Conservation (phyloP, 1,140 invertebrate species). For the Drosophila kohkoa region DNA sequence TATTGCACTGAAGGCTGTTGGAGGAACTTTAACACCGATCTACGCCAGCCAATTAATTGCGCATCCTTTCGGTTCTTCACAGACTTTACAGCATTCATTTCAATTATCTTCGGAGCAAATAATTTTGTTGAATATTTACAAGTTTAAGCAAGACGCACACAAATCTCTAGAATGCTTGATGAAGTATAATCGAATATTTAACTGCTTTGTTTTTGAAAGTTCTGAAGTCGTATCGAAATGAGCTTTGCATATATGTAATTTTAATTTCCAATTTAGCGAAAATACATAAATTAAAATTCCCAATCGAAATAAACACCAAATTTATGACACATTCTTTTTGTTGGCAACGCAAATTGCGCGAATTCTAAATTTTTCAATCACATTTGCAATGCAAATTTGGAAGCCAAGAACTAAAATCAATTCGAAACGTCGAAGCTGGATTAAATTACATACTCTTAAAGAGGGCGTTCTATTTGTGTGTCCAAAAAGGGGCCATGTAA, state of each 20-base stretch:
- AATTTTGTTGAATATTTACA: neutral
- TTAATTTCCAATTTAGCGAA: slow-evolving; percentile 22
- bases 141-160: slow-evolving; percentile 5
- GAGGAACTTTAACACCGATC: slow-evolving; percentile 37
- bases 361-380: slow-evolving; percentile 39
- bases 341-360: slow-evolving; percentile 17
- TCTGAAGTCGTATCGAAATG: slow-evolving; percentile 18
- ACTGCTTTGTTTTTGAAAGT: slow-evolving; percentile 29
- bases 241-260: slow-evolving; percentile 23
- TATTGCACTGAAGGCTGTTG: slow-evolving; percentile 32
- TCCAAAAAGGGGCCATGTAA: too few species aligned
- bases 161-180: slow-evolving; percentile 8
- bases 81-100: slow-evolving; percentile 5
- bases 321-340: slow-evolving; percentile 53
- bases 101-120: neutral
- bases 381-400: slow-evolving; percentile 70
- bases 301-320: slow-evolving; percentile 32
- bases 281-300: slow-evolving; percentile 41
- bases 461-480: neutral
- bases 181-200: neutral
- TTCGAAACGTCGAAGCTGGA: neutral
- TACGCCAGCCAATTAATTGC: slow-evolving; percentile 1
- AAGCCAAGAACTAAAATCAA: slow-evolving; percentile 51
- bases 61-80: neutral
- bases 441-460: slow-evolving; percentile 14